These are phyloP conservation scores for Onchidella celtica DNA, from an alignment of 2,888 invertebrate species.

Conservation along the genomic window DNA sequence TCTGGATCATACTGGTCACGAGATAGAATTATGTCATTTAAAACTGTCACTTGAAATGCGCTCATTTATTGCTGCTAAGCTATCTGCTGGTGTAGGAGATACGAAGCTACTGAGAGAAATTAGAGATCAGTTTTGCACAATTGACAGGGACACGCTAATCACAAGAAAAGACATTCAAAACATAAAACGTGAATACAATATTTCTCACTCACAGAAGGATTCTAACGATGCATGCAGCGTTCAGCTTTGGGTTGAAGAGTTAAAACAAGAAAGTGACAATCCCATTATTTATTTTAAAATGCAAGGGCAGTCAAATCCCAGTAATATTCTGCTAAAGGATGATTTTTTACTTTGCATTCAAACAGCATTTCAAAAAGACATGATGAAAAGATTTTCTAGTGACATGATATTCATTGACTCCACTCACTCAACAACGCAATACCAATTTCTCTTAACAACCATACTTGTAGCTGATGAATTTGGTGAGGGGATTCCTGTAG, in stretches of 20 bases:
- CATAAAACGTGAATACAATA: conserved; percentile 18
- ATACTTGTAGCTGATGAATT: conserved; percentile 18
- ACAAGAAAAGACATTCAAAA: conserved; percentile 20
- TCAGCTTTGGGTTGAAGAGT: conserved; percentile 14
- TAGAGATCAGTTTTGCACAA: too few species aligned
- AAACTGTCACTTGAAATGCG: too few species aligned
- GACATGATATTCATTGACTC: conserved; percentile 25
- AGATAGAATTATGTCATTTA: too few species aligned
- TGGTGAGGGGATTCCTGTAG: conserved; percentile 31
- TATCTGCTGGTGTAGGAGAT: too few species aligned
- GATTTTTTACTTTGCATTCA: conserved; percentile 35
- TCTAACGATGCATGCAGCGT: not conserved
- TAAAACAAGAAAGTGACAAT: not conserved
- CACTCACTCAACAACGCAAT: conserved; percentile 11
- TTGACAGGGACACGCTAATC: conserved; percentile 22
- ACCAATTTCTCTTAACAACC: conserved; percentile 21
- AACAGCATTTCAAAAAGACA: conserved; percentile 31
- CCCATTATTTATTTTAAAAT: conserved; percentile 30
- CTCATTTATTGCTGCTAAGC: too few species aligned
- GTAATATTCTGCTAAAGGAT: not conserved
- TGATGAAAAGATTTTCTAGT: conserved; percentile 2
- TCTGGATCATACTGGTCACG: too few species aligned
- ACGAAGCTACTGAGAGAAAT: too few species aligned
- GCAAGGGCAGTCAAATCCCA: not conserved
- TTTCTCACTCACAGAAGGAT: conserved; percentile 2